These are phyloP conservation scores for Coronaproctus castanopsis DNA, from an alignment of 2,888 invertebrate genomes.

Conservation along the genomic window DNA sequence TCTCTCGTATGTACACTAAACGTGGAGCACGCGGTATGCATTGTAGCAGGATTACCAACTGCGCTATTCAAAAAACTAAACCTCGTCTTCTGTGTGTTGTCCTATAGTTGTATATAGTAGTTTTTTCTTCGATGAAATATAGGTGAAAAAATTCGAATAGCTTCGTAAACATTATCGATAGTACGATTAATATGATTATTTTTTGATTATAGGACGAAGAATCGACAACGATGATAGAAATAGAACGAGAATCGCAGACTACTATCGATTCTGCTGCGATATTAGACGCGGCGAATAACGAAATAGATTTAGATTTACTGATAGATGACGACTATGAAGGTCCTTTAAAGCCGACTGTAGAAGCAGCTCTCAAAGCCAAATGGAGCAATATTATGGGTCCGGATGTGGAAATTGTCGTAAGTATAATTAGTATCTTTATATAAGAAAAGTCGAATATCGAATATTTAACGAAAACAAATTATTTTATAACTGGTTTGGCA, in stretches of 20 bases:
- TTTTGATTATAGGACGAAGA: conserved; percentile 38
- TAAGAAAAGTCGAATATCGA: conserved; percentile 2
- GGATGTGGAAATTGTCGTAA: conserved; percentile 65
- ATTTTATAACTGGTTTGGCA: background rate
- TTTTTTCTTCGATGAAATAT: no score
- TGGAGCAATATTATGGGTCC: conserved; percentile 60
- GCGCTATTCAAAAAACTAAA: no score
- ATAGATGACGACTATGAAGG: conserved; percentile 30
- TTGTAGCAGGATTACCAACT: no score
- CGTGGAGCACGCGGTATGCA: no score
- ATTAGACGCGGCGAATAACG: conserved; percentile 35
- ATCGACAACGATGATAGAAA: conserved; percentile 45
- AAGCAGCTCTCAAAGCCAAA: conserved; percentile 50
- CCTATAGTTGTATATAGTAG: no score
- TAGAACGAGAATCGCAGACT: conserved; percentile 58
- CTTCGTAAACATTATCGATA: no score
- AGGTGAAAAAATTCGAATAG: no score
- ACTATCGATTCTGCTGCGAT: conserved; percentile 56
- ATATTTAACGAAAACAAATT: background rate
- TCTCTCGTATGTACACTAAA: no score
- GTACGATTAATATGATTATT: no score
- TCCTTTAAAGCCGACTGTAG: conserved; percentile 52
- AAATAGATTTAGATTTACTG: conserved; percentile 30
- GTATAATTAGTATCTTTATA: no score
- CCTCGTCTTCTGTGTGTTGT: no score